Percentiles rank a stretch among this genome's conserved stretches.
Conservation (phyloP, 2,797 vertebrate genomes). For the Halcyon smyrnensis region DNA sequence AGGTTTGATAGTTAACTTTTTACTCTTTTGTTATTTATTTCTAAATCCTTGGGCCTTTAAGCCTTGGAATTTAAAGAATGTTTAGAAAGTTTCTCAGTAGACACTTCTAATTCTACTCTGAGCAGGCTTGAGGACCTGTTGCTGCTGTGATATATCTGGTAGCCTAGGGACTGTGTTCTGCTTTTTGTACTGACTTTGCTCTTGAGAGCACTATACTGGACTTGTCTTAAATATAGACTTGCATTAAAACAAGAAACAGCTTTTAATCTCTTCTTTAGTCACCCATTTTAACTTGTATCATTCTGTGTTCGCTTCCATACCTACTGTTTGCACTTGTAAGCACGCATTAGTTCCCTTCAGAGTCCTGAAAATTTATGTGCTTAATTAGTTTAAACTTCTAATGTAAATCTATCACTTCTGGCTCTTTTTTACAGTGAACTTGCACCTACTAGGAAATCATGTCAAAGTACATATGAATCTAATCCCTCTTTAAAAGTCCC, state of each 20-base stretch:
- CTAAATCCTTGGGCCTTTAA: neutral
- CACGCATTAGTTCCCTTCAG: neutral
- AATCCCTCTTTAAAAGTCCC: neutral
- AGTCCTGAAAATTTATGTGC: neutral
- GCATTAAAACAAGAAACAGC: neutral
- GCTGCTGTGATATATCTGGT: neutral
- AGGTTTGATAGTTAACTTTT: constrained; percentile 42
- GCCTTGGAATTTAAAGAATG: neutral
- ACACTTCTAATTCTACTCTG: neutral
- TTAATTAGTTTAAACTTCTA: neutral
- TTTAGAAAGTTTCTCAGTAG: neutral
- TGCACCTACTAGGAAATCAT: neutral
- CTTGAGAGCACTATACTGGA: neutral
- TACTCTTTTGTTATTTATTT: neutral
- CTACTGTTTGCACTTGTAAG: neutral
- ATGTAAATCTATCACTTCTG: neutral
- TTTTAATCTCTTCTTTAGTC: neutral
- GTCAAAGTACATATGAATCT: neutral
- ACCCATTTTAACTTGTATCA: neutral
- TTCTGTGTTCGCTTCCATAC: neutral
- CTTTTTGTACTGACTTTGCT: neutral
- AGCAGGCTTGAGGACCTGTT: neutral
- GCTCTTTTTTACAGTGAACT: neutral
- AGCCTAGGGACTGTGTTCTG: neutral
- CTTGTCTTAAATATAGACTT: neutral